Evolutionary conservation across 2,888 invertebrate species (phyloP).

Genomic region (Protophormia terraenovae): DNA sequence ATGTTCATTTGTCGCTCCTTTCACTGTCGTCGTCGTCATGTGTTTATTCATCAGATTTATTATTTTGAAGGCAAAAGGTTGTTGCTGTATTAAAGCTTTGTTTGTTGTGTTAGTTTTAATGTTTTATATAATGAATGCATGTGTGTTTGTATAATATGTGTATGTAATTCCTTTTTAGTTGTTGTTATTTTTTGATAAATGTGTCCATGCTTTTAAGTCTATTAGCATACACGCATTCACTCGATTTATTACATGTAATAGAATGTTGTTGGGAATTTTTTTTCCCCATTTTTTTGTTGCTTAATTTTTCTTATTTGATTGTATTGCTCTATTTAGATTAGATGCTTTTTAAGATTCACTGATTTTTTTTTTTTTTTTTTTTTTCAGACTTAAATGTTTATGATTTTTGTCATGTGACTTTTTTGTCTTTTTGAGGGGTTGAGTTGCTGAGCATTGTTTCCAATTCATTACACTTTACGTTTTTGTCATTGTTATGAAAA

Average conservation of each 20-base stretch:
- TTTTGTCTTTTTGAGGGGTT: background rate
- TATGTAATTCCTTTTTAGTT: background rate
- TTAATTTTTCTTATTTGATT: conserved; percentile 43
- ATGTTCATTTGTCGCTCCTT: conserved; percentile 24
- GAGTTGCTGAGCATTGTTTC: conserved; percentile 39
- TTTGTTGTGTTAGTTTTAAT: conserved; percentile 33
- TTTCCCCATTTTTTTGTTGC: background rate
- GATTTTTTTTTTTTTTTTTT: background rate
- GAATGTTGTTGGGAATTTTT: conserved; percentile 5
- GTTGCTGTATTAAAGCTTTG: conserved; percentile 6
- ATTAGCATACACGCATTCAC: conserved; percentile 66
- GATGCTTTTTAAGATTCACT: conserved; percentile 13
- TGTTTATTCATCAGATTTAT: conserved; percentile 66
- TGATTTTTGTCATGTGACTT: conserved; percentile 33
- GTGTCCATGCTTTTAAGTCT: conserved; percentile 58
- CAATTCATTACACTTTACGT: conserved; percentile 47
- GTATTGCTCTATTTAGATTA: conserved; percentile 31
- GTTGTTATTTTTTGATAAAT: conserved; percentile 53
- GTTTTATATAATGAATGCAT: background rate
- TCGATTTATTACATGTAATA: conserved; percentile 47
- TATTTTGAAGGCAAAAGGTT: conserved; percentile 49
- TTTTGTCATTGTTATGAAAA: conserved; percentile 24
- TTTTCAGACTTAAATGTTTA: background rate
- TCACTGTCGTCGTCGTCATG: conserved; percentile 32
- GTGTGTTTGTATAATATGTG: background rate